Conservation (phyloP, 2,888 invertebrate species). For the Eupithecia inturbata region DNA sequence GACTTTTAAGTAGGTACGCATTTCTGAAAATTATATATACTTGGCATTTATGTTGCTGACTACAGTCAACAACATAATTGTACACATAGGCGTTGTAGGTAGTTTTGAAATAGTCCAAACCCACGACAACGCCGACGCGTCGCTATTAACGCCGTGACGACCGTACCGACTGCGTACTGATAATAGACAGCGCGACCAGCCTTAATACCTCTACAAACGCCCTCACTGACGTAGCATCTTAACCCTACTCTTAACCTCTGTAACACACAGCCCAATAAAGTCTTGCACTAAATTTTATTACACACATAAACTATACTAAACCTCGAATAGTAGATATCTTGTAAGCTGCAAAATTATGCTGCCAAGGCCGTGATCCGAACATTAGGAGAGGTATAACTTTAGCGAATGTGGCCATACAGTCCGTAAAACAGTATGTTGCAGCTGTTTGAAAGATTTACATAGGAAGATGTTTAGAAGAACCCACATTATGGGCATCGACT, state of each 20-base stretch:
- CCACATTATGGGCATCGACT: conserved; percentile 9
- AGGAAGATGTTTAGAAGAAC: conserved; percentile 18
- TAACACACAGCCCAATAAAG: conserved; percentile 6
- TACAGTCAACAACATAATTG: no score
- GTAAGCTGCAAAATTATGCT: conserved; percentile 60
- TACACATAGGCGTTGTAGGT: no score
- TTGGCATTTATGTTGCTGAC: no score
- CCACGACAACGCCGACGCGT: not conserved
- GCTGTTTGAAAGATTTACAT: conserved; percentile 39
- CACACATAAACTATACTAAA: conserved; percentile 12
- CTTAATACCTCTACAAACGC: not conserved
- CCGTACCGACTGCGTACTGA: not conserved
- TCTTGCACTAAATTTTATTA: conserved; percentile 18
- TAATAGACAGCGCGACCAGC: not conserved
- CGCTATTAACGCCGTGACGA: no score
- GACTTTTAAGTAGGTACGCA: no score
- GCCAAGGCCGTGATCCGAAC: conserved; percentile 56
- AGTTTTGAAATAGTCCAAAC: not conserved
- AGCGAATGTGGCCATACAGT: conserved; percentile 66
- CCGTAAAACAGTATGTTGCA: conserved; percentile 68
- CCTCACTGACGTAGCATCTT: not conserved
- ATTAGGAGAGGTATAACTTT: conserved; percentile 72
- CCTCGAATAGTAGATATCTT: conserved; percentile 41
- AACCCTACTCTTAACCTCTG: conserved; percentile 1
- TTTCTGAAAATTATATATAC: no score